Evolutionary conservation across 2,113 vertebrate species (phyloP), one percentile per base, ranked within the genome.

Genomic region (Anarhynchus alexandrinus): DNA sequence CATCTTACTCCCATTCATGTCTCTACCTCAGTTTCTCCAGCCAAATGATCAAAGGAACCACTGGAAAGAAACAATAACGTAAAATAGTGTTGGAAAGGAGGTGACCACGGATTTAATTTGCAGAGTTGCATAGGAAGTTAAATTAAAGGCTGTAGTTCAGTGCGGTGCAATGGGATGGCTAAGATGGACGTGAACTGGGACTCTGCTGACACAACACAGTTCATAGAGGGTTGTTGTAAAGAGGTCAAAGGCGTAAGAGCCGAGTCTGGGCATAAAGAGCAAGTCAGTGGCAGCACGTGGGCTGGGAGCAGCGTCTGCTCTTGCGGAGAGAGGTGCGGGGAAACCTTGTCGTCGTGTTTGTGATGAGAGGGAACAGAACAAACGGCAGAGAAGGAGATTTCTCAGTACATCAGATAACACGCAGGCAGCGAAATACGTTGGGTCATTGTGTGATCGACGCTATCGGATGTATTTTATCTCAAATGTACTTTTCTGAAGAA

Each of bases 291-390:
- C 82, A 85, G 32, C 34, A 1, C 1, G 6, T 43, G 67, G 54
- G 34, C 30, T 52, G 40, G 58, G 52, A 43, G 13, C 36, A 29
- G 29, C 21, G 8, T 20, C 32, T 47, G 34, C 52, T 77, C 34
- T 13, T 40, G 43, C 1, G 0, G 12, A 26, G 38, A 17, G 42
- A 49, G n/a, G n/a, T 11, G 13, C 1, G 3, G 29, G 27, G 47
- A 84, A 71, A 61, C 47, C 58, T 73, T 38, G 51, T 27, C 40
- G 66, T 52, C 3, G 1, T 73, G 29, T 58, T 65, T 82, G 83
- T 74, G 59, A 36, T 62, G 55, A 71, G 42, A 38, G 47, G 73
- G 59, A 57, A 57, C 67, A 45, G 55, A 65, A 72, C 36, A 84
- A 78, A 47, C 58, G 57, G 32, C 57, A 82, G 47, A 70, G 62